Base-by-base conservation (phyloP, 2,888 invertebrate species). In the Erebia epiphron region DNA sequence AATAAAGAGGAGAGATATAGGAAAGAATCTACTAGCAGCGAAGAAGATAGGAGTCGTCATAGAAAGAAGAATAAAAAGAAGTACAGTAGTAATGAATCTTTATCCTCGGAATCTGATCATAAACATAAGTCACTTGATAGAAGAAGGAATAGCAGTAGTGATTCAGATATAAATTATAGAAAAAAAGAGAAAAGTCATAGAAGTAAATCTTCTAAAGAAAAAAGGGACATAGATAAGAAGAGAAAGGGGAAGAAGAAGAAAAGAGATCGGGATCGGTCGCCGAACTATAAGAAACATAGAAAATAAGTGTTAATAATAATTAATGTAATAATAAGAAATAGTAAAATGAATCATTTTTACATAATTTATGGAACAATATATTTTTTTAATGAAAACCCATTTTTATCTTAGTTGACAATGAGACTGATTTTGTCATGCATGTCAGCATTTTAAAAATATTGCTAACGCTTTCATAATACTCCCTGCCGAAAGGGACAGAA, bases 211-310 rank as follows among this genome's bases (percentile, higher is more conserved):
- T 80, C 87, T 1, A 91, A 92, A 76, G 88, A 87, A 75, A 91
- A 86, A 75, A 89, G 90, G 78, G 94, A 94, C 75, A 94, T 91
- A 76, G 94, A 94, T 77, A 95, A 94, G 78, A 95, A 94, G 76
- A 89, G 95, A 71, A 95, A 94, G 79, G 94, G 95, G 2, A 93
- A 94, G 73, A 94, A 95, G 80, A 94, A 90, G 83, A 92, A 87
- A 76, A 87, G 91, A 70, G 93, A 94, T 70, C 88, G 93, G 77
- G 94, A 92, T 80, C 90, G 94, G 16, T 93, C 94, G 1, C 90
- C 92, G 18, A 92, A 94, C 75, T 91, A 90, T 80, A 90, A 87
- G 76, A 94, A 93, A 78, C 87, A 92, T 85, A 91, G 86, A 58
- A 93, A 92, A 79, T 92, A 90, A 89, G 80, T 73, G 57, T 70